Conservation (phyloP, 2,797 vertebrate species). For the Alauda arvensis region DNA sequence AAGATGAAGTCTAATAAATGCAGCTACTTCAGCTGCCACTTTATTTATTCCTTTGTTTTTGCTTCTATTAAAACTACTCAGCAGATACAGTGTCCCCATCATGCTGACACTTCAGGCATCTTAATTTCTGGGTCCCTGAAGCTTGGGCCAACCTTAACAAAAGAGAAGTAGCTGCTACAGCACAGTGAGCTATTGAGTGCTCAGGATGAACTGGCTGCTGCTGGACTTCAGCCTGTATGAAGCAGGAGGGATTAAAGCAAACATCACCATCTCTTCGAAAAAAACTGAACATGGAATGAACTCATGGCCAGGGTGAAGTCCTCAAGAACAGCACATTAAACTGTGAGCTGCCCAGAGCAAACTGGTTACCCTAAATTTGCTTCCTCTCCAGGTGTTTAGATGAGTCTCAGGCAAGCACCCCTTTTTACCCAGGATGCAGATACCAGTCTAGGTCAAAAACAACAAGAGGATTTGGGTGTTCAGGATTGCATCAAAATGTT, state of each 20-base stretch:
- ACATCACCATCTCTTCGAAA: not conserved
- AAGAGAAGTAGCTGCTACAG: not conserved
- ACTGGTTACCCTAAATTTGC: not conserved
- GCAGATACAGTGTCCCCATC: not conserved
- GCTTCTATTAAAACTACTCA: not conserved
- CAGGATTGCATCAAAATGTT: not conserved
- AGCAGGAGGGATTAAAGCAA: not conserved
- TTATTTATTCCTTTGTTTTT: not conserved
- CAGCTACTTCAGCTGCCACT: not conserved
- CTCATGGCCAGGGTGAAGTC: not conserved
- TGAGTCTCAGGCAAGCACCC: not conserved
- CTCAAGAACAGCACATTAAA: not conserved
- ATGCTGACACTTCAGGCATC: not conserved
- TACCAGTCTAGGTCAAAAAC: not conserved
- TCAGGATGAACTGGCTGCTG: not conserved
- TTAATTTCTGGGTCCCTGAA: not conserved
- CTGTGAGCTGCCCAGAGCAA: not conserved
- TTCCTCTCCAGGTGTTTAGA: not conserved
- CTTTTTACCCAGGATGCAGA: not conserved
- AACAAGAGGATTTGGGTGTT: not conserved
- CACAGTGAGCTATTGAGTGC: not conserved
- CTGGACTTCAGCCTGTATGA: not conserved
- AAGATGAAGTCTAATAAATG: not conserved
- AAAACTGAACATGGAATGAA: not conserved
- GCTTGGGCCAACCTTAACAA: not conserved